Evolutionary conservation across 2,888 invertebrate genomes (phyloP).

Genomic region (Nymphalis urticae): DNA sequence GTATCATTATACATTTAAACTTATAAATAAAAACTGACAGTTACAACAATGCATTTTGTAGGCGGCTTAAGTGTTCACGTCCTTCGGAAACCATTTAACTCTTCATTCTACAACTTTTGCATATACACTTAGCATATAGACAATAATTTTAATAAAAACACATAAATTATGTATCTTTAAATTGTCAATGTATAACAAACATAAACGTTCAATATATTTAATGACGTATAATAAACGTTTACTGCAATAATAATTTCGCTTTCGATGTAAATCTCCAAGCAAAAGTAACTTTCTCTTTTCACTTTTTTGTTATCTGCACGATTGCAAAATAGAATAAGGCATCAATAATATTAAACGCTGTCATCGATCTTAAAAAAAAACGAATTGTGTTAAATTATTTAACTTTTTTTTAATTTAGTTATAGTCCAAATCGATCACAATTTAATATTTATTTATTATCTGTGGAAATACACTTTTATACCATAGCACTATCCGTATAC

Average conservation of each 20-base stretch:
- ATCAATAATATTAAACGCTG: conserved; percentile 22
- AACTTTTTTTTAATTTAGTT: background rate
- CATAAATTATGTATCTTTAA: background rate
- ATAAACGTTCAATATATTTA: conserved; percentile 1
- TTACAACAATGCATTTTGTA: conserved; percentile 20
- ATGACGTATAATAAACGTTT: conserved; percentile 5
- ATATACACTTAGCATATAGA: background rate
- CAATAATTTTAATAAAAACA: no score
- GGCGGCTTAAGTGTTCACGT: conserved; percentile 17
- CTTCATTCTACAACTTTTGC: background rate
- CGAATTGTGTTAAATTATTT: background rate
- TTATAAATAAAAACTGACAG: conserved; percentile 27
- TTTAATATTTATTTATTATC: no score
- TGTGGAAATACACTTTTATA: no score
- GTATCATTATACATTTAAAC: conserved; percentile 17
- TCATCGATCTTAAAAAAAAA: conserved; percentile 7
- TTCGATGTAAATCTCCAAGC: conserved; percentile 18
- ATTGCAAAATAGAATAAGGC: conserved; percentile 18
- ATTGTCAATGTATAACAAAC: background rate
- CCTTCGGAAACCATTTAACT: conserved; percentile 11
- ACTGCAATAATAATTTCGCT: conserved; percentile 16
- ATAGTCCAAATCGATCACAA: no score
- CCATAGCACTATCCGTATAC: background rate
- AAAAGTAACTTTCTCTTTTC: conserved; percentile 23
- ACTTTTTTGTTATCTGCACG: conserved; percentile 21